Conservation (phyloP, 2,113 vertebrate genomes). For the Embiotoca jacksoni region DNA sequence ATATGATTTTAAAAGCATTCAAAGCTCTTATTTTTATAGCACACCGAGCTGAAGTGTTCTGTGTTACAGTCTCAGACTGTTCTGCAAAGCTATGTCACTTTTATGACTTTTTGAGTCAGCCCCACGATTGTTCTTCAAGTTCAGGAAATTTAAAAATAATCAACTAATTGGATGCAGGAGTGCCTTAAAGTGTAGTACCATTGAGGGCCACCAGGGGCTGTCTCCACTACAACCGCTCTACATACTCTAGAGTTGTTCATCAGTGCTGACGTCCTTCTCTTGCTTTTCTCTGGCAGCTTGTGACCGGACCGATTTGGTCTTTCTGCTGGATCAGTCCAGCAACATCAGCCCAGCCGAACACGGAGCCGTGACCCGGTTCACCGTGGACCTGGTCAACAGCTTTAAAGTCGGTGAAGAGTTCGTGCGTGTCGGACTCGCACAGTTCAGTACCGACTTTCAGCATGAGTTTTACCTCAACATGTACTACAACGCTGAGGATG, state of each 20-base stretch:
- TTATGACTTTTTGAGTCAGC: too few species aligned
- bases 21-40: too few species aligned
- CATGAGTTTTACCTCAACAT: constrained; percentile 79
- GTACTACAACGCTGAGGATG: neutral
- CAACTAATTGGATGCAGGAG: too few species aligned
- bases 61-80: too few species aligned
- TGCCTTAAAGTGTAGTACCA: too few species aligned
- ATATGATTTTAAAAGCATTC: too few species aligned
- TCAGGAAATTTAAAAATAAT: too few species aligned
- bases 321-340: constrained; percentile 81
- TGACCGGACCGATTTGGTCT: constrained; percentile 77
- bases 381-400: constrained; percentile 59
- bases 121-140: too few species aligned
- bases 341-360: constrained; percentile 67
- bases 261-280: neutral
- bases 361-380: constrained; percentile 68
- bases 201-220: too few species aligned
- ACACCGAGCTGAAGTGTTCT: too few species aligned
- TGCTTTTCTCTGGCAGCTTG: constrained; percentile 67
- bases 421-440: constrained; percentile 77
- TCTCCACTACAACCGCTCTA: too few species aligned
- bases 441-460: constrained; percentile 69
- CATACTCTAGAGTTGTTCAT: neutral
- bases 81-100: too few species aligned
- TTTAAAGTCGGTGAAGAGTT: constrained; percentile 65